Conservation (phyloP, 2,797 vertebrate genomes). For the Siniperca scherzeri region DNA sequence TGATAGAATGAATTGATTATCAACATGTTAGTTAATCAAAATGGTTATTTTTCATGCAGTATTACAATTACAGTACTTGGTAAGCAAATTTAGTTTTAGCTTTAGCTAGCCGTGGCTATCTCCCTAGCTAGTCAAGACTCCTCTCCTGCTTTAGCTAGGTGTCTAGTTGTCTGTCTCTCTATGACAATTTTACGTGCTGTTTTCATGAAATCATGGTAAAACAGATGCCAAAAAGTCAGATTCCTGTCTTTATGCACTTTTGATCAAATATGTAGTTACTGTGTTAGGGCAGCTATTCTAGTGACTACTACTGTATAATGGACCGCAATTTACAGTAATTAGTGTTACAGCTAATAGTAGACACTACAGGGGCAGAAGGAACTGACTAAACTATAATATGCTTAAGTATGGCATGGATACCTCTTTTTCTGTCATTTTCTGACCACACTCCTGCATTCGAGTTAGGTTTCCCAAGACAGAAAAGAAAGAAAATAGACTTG, state of each 20-base stretch:
- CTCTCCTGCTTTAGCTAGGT: neutral
- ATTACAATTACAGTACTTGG: neutral
- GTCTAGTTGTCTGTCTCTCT: neutral
- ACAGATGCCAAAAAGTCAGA: neutral
- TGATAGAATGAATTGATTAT: neutral
- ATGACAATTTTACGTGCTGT: neutral
- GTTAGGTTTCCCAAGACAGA: conserved; percentile 7
- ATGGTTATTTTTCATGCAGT: neutral
- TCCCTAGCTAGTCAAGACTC: neutral
- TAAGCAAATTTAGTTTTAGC: neutral
- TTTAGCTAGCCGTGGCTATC: neutral
- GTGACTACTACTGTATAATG: neutral
- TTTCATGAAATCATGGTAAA: neutral
- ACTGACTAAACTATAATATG: neutral
- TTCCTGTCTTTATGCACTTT: neutral
- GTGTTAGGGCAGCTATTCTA: neutral
- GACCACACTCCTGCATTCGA: conserved; percentile 80
- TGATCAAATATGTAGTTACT: neutral
- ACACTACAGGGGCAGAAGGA: conserved; percentile 3
- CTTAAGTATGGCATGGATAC: conserved; percentile 54
- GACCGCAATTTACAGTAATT: neutral
- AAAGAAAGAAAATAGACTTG: conserved; percentile 8
- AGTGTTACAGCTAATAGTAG: neutral
- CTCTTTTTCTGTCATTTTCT: conserved; percentile 82
- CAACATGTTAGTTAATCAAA: neutral